phyloP scores from a whole-genome alignment of 2,888 invertebrate genomes.

The Drosophila kanekoi region DNA sequence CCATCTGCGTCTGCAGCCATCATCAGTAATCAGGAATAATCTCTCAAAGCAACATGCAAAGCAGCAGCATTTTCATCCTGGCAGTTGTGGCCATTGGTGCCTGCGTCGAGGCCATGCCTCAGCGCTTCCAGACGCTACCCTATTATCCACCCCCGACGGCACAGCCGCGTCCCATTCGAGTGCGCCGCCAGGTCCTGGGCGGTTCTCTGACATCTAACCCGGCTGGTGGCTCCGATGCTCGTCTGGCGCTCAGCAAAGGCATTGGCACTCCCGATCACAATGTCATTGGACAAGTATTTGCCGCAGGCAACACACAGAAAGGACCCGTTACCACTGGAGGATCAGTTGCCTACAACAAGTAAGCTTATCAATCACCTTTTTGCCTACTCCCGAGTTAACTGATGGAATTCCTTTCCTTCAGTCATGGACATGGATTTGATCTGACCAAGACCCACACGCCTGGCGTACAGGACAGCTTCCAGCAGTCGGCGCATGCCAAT shows the following conservation, averaged over 20 bases:
- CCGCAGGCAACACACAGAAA: slow-evolving; percentile 62
- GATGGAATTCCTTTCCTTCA: neutral
- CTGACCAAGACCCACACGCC: slow-evolving; percentile 68
- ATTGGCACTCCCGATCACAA: slow-evolving; percentile 80
- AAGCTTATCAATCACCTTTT: slow-evolving; percentile 27
- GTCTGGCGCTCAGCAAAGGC: slow-evolving; percentile 65
- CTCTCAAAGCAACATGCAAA: slow-evolving; percentile 54
- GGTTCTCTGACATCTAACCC: slow-evolving; percentile 74
- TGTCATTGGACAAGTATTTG: slow-evolving; percentile 69
- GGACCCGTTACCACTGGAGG: slow-evolving; percentile 71
- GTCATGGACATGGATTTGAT: slow-evolving; percentile 67
- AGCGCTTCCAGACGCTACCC: slow-evolving; percentile 44
- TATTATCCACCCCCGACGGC: slow-evolving; percentile 56
- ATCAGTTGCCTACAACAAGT: slow-evolving; percentile 65
- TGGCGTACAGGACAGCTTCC: slow-evolving; percentile 65
- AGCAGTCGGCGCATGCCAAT: slow-evolving; percentile 68
- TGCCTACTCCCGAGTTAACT: too few relatives aligned
- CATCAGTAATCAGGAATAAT: slow-evolving; percentile 48
- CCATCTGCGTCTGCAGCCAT: neutral
- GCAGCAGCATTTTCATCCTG: slow-evolving; percentile 50
- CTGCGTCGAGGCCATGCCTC: slow-evolving; percentile 56
- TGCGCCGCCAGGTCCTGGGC: slow-evolving; percentile 69
- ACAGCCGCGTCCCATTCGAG: slow-evolving; percentile 36
- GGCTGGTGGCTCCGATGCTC: slow-evolving; percentile 75
- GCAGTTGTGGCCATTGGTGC: slow-evolving; percentile 55